A percentile compares a stretch with the other conserved stretches of the same genome.
Evolutionary conservation across 2,888 invertebrate genomes (phyloP).

Genomic region (Orthonychiurus folsomi): DNA sequence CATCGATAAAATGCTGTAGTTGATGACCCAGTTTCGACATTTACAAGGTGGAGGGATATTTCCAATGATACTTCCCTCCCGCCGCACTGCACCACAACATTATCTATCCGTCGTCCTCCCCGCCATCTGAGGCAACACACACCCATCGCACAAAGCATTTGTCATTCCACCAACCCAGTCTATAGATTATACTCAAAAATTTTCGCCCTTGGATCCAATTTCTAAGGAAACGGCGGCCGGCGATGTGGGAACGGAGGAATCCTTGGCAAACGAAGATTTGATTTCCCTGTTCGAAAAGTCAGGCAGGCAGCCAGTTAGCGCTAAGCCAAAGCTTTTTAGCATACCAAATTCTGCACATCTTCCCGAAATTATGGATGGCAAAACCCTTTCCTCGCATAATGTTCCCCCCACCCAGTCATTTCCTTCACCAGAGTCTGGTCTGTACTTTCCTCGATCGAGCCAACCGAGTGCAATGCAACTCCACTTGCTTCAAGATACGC

Average conservation of each 20-base stretch:
- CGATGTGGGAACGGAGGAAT: neutral
- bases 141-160: too few relatives aligned
- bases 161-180: too few relatives aligned
- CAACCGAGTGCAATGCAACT: too few relatives aligned
- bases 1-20: conserved; percentile 1
- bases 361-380: too few relatives aligned
- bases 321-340: neutral
- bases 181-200: neutral
- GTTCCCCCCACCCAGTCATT: too few relatives aligned
- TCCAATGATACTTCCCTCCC: neutral
- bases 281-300: neutral
- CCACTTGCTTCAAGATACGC: too few relatives aligned
- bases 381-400: too few relatives aligned
- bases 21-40: neutral
- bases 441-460: too few relatives aligned
- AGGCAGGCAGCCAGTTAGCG: neutral
- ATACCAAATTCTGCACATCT: too few relatives aligned
- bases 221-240: too few relatives aligned
- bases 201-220: neutral
- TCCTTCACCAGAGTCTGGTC: too few relatives aligned
- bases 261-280: neutral
- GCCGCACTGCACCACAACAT: neutral
- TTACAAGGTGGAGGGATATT: neutral
- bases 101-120: neutral
- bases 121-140: too few relatives aligned